Evolutionary conservation across 2,113 vertebrate genomes (phyloP), one percentile per base, ranked within the genome.

Genomic region (Sinocyclocheilus maitianheensis): DNA sequence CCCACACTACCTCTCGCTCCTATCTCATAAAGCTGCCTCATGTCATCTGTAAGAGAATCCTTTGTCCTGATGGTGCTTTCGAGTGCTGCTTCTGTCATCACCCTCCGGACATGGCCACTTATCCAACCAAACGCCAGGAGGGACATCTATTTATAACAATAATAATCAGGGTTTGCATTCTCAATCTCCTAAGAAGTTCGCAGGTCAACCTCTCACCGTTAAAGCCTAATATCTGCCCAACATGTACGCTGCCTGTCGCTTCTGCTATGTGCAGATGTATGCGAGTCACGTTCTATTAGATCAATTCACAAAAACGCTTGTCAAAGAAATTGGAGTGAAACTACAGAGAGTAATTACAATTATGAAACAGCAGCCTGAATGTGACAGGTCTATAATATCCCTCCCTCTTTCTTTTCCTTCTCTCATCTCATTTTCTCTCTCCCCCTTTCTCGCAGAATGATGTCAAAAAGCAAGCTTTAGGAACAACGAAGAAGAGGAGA

Each of bases 31-130:
- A 1, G 34, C 37, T 84, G 72, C 65, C 63, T 69, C 22, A 60
- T 76, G 83, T 74, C 78, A 77, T 87, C 63, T 60, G 58, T 85
- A 55, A 92, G 90, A 90, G 69, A 88, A 85, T 91, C 90, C 92
- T 94, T 91, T 90, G 91, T 92, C 63, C 77, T 90, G 91, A 93
- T 91, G 91, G 89, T 91, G 69, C 34, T 53, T 53, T 88, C 62
- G 83, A 85, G 88, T 77, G 83, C 80, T 13, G 80, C 11, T 88
- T 82, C 90, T 94, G 92, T 94, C 93, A 92, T 77, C 92, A 74
- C 75, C 88, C 63, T 79, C 87, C 22, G 22, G 85, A 88, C 74
- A 82, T 10, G 84, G 72, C 84, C 87, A 89, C 88, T 89, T 87
- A 89, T 84, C 85, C 75, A 51, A 69, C 86, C 85, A 65, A 77